Evolutionary conservation across 2,113 vertebrate genomes (phyloP), one percentile per base, ranked within the genome.

Genomic region (Orthonyx spaldingii): DNA sequence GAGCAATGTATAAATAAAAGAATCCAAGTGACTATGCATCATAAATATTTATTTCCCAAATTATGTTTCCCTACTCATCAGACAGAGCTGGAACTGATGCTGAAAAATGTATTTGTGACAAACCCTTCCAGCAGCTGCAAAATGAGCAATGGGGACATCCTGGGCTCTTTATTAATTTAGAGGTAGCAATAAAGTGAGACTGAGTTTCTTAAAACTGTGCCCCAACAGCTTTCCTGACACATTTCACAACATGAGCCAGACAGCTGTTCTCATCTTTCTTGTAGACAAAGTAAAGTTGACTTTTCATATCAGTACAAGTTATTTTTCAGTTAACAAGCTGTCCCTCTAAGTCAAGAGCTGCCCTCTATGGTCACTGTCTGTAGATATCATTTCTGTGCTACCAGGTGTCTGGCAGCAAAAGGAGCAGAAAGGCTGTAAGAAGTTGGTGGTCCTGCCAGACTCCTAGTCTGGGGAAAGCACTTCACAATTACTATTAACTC

Each of bases 21-120:
- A 69, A 37, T 66, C 65, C 7, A 13, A 95, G 59, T 11, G 15
- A 92, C 56, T 96, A 27, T 47, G 85, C 32, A 56, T 77, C 89
- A 94, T 95, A 96, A 98, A 96, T 97, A 96, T 97, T 97, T 95
- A 95, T 95, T 94, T 87, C 60, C 64, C 79, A 85, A 64, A 91
- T 95, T 92, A 56, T 68, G 27, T 85, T 96, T 96, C 52, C 83
- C 55, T 90, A 49, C 87, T 63, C 24, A 77, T 94, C 93, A 93
- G 33, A 42, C 6, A 86, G 64, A 78, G 41, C 60, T 90, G 46
- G 35, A 41, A 69, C 72, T 63, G 46, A 82, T n/a, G 35, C 70
- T 93, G 61, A 96, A 97, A 96, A 92, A 91, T 32, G 5, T 61
- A 80, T 79, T 66, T 92, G 65, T 50, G 16, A 91, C 32, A 91